Evolutionary conservation across 2,113 vertebrate genomes (phyloP), one percentile per base, ranked within the genome.

Genomic region (Vulpes vulpes): DNA sequence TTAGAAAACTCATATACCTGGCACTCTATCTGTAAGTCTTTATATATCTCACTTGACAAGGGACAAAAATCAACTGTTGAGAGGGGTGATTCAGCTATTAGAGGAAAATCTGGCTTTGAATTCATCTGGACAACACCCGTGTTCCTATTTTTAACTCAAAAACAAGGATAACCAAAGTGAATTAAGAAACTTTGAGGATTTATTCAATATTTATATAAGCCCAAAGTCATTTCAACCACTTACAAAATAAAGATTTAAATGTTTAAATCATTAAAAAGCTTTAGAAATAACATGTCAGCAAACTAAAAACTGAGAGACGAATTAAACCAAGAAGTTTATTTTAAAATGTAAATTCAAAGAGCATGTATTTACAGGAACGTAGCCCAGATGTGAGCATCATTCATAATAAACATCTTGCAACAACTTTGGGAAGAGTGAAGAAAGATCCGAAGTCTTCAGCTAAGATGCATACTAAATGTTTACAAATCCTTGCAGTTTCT

Each of bases 211-310:
- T 69, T 89, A 22, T 35, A 55, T 38, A 95, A 49, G 49, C 16
- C 74, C 15, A 7, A 79, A 92, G 60, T 17, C 12, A 79, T 38
- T 89, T 84, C 38, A 64, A 80, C 51, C 19, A 53, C 25, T 88
- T 32, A 25, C 25, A 71, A 93, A 90, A 65, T 43, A 64, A 94
- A 94, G n/a, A 59, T 20, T 35, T 62, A 85, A 69, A 91, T 80
- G 19, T 69, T 38, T 73, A 91, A 71, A 81, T 65, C 2, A 60
- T 53, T 67, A n/a, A 91, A 71, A 71, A 91, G 57, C n/a, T 83
- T 86, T 92, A 32, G 11, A 78, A 81, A 25, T 74, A 69, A 32
- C 57, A 86, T 16, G 60, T 67, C 23, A 76, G 87, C 38, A 83
- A 80, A 62, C 20, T 73, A 25, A 94, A 87, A 60, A 91, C 55